Evolutionary conservation across 2,888 invertebrate genomes (phyloP), one percentile per base, ranked within the genome.

Genomic region (Bruchidius siliquastri): DNA sequence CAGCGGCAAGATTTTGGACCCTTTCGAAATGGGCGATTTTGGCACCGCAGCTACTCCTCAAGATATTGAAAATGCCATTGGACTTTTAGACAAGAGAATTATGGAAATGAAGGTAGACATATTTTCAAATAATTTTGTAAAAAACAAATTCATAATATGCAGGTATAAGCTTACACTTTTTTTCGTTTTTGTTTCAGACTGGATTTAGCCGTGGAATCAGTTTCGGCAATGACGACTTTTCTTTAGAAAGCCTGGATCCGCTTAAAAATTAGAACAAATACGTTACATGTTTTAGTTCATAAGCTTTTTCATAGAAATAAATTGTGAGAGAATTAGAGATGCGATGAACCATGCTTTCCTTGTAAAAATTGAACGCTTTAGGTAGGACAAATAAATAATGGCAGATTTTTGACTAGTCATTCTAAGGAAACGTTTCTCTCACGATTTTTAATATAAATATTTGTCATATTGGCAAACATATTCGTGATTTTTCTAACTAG

Each of bases 171-270:
- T 26, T 71, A 4, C 20, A 20, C 74, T 32, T 75, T 84, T 79
- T 75, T 80, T 80, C 79, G 85, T 90, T 75, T 80, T 80, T 79
- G 85, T 90, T 88, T 71, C 89, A 97, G 96, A 96, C 93, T 88
- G 96, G 96, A 80, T 96, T 96, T 88, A 95, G 93, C 87, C 90
- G 94, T 87, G 96, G 96, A 80, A 90, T 96, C 83, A 91, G 93
- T 78, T 94, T 96, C 88, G 95, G 95, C 82, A 94, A 95, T 85
- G 97, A 97, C 86, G 97, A 97, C 88, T 98, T 98, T 88, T 95
- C 95, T 80, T 88, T 97, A 87, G 97, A 96, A 86, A 96, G 96
- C 87, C 90, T 97, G 86, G 97, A 97, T 89, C 97, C 97, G 76
- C 88, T 97, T 82, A 95, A 95, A 85, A 90, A 91, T 86, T 91